Evolutionary conservation across 2,888 invertebrate species (phyloP).

Genomic region (Agapetus fuscipes): DNA sequence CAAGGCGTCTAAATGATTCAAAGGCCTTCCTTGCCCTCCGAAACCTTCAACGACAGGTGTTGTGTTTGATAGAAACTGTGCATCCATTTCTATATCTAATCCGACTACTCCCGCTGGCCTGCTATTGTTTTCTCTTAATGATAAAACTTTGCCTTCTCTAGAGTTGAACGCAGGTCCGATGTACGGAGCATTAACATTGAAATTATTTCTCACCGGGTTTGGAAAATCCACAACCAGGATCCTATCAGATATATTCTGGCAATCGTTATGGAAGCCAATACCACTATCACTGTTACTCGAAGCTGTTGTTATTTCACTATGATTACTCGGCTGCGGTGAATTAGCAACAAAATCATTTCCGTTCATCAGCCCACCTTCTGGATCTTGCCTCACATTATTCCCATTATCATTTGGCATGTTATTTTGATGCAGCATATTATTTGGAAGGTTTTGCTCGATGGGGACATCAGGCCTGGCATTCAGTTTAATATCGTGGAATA

Average conservation of each 20-base stretch:
- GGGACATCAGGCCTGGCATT: slow-evolving; percentile 21
- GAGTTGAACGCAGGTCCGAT: slow-evolving; percentile 13
- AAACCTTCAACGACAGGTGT: slow-evolving; percentile 44
- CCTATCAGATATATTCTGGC: slow-evolving; percentile 71
- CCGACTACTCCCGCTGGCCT: slow-evolving; percentile 15
- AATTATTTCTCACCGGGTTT: slow-evolving; percentile 25
- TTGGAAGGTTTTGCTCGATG: slow-evolving; percentile 24
- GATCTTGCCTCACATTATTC: slow-evolving; percentile 12
- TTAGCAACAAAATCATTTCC: slow-evolving; percentile 52
- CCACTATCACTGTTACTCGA: slow-evolving; percentile 94
- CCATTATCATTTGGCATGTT: slow-evolving; percentile 11
- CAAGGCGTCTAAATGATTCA: slow-evolving; percentile 34
- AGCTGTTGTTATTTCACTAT: slow-evolving; percentile 69
- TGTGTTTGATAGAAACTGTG: slow-evolving; percentile 40
- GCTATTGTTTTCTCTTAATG: slow-evolving; percentile 13
- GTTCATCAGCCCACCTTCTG: slow-evolving; percentile 25
- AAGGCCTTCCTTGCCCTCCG: slow-evolving; percentile 39
- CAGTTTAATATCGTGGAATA: slow-evolving; percentile 31
- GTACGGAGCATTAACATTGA: slow-evolving; percentile 18
- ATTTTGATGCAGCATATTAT: slow-evolving; percentile 17
- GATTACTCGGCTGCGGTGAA: slow-evolving; percentile 78
- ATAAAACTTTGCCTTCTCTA: slow-evolving; percentile 14
- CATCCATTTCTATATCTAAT: slow-evolving; percentile 35
- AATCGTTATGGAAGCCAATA: slow-evolving; percentile 87
- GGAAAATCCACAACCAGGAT: slow-evolving; percentile 71